Evolutionary conservation across 2,888 invertebrate species (phyloP).

Genomic region (Himalopsyche kuldschensis): DNA sequence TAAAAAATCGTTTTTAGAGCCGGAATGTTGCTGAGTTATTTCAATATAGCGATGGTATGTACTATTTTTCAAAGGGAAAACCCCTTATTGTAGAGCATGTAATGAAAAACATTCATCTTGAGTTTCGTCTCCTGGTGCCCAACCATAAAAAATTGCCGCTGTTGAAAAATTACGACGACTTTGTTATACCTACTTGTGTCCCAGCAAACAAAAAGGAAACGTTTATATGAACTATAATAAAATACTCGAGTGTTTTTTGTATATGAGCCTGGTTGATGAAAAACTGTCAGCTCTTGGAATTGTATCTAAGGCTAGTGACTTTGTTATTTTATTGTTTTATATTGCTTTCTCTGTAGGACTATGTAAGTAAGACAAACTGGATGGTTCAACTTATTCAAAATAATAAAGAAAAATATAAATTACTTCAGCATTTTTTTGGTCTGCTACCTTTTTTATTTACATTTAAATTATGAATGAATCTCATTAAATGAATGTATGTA

Average conservation of each 20-base stretch:
- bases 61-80: slow-evolving; percentile 29
- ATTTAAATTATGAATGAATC: too few species aligned
- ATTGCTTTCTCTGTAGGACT: too few species aligned
- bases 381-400: too few species aligned
- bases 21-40: slow-evolving; percentile 35
- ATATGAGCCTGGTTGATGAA: background rate
- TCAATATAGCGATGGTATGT: slow-evolving; percentile 35
- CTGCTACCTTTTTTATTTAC: too few species aligned
- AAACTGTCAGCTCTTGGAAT: too few species aligned
- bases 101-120: slow-evolving; percentile 37
- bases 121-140: background rate
- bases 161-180: slow-evolving; percentile 21
- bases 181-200: background rate
- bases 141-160: slow-evolving; percentile 35
- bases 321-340: too few species aligned
- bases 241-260: background rate
- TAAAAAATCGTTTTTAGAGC: background rate
- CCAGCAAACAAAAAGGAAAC: background rate
- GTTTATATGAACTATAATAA: background rate
- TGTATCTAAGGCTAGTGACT: too few species aligned
- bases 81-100: slow-evolving; percentile 10
- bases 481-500: too few species aligned
- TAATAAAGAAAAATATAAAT: too few species aligned
- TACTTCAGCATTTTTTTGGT: too few species aligned
- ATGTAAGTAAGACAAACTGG: too few species aligned